Conservation (phyloP, 2,797 vertebrate genomes). For the Cirrhinus mrigala region DNA sequence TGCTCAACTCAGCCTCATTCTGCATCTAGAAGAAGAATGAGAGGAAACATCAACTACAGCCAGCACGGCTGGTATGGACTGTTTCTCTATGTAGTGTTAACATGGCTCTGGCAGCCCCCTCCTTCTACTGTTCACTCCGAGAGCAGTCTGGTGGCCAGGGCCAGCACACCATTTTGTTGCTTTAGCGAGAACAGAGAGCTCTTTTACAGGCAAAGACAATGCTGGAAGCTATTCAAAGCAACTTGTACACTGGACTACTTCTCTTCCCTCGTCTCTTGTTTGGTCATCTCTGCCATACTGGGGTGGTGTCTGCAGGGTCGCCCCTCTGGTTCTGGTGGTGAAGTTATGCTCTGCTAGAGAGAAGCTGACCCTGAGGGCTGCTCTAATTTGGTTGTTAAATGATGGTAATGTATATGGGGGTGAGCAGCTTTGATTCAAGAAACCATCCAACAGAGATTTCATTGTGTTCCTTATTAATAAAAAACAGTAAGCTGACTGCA, state of each 20-base stretch:
- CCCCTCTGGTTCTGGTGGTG: background rate
- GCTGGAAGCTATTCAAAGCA: constrained; percentile 78
- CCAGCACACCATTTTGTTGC: constrained; percentile 56
- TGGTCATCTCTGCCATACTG: constrained; percentile 38
- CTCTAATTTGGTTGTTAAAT: constrained; percentile 26
- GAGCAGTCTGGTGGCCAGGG: constrained; percentile 33
- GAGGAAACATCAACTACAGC: constrained; percentile 44
- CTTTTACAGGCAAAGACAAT: constrained; percentile 80
- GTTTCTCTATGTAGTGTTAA: constrained; percentile 26
- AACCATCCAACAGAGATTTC: background rate
- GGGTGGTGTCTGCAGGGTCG: constrained; percentile 10
- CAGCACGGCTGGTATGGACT: constrained; percentile 30
- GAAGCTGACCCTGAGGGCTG: constrained; percentile 6
- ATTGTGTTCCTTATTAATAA: background rate
- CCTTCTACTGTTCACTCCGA: constrained; percentile 28
- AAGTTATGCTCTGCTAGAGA: background rate
- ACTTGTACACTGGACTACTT: constrained; percentile 73
- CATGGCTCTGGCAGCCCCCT: constrained; percentile 16
- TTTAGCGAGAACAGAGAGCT: constrained; percentile 73
- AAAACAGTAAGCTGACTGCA: background rate
- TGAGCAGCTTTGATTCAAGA: background rate
- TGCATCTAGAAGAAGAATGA: constrained; percentile 22
- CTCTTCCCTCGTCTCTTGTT: constrained; percentile 55
- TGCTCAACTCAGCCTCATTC: background rate
- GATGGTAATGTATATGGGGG: background rate